Evolutionary conservation across 2,113 vertebrate genomes (phyloP), one percentile per base, ranked within the genome.

Genomic region (Festucalex cinctus): DNA sequence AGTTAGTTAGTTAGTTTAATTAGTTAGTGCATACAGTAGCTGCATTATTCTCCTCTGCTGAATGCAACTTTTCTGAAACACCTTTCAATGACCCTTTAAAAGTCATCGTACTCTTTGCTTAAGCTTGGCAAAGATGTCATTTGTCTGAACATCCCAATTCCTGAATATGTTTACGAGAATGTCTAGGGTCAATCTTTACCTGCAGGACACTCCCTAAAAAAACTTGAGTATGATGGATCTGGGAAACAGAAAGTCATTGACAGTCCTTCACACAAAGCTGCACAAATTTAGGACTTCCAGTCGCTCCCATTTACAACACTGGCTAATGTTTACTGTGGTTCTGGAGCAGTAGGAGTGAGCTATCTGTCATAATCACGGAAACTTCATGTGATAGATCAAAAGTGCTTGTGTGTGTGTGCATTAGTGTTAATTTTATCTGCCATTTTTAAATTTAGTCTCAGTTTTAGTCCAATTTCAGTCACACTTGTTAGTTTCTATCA

Each of bases 211-310:
- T 16, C 6, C 37, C 20, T 70, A 69, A 86, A 43, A 41, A n/a
- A n/a, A 62, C n/a, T 43, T 62, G 90, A 91, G 69, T 26, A 84
- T 93, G 92, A 95, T 93, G 91, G 93, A 96, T 85, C 85, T 37
- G 43, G 66, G 78, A 75, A 76, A 68, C 70, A 77, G 66, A 76
- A 79, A 78, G 78, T 88, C 88, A 83, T 88, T 90, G 85, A 80
- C 76, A 86, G 74, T 82, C 89, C 91, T 90, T 93, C 89, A 92
- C 84, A 90, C 73, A 86, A 78, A 37, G 85, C 88, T 90, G 89
- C 86, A 79, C 81, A 75, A 78, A 1, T 28, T 89, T 87, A 90
- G 88, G 87, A 88, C 87, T 85, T 88, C 71, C 79, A 74, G 74
- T 71, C 88, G 54, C 3, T 66, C 83, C 85, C 83, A 63, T 82